Conservation (phyloP, 2,797 vertebrate species). For the Leucoraja ocellata region DNA sequence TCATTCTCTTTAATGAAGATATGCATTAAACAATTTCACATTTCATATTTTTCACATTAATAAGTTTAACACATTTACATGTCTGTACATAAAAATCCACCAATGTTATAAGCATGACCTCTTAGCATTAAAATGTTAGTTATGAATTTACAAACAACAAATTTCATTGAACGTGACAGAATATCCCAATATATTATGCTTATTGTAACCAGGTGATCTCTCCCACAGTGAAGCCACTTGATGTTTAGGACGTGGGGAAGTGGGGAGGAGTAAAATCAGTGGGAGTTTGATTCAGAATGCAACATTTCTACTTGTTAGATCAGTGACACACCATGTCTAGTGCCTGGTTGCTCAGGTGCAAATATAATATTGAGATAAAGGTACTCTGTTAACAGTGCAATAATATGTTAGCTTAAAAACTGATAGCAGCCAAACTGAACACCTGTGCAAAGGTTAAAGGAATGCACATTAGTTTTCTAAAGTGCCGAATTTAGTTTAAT, state of each 20-base stretch:
- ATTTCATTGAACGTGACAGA: not conserved
- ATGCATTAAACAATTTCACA: not conserved
- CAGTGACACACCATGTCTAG: not conserved
- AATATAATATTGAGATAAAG: not conserved
- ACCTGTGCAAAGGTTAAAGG: not conserved
- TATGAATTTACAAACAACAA: not conserved
- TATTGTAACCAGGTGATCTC: not conserved
- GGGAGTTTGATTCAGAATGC: not conserved
- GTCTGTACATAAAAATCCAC: not conserved
- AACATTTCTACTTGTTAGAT: not conserved
- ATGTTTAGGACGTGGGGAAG: not conserved
- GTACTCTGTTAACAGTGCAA: not conserved
- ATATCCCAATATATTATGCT: not conserved
- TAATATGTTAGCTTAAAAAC: too few species aligned
- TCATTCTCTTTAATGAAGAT: not conserved
- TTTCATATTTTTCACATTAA: not conserved
- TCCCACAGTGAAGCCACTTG: not conserved
- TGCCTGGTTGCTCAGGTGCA: not conserved
- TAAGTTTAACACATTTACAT: too few species aligned
- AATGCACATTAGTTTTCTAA: not conserved
- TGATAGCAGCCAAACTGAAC: not conserved
- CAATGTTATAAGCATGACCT: not conserved
- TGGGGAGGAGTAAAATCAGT: not conserved
- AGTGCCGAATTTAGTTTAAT: not conserved
- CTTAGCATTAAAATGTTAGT: not conserved